Percentiles rank a stretch among this genome's conserved stretches.
phyloP scores from a whole-genome alignment of 2,888 invertebrate species.

The Hypolimnas misippus region DNA sequence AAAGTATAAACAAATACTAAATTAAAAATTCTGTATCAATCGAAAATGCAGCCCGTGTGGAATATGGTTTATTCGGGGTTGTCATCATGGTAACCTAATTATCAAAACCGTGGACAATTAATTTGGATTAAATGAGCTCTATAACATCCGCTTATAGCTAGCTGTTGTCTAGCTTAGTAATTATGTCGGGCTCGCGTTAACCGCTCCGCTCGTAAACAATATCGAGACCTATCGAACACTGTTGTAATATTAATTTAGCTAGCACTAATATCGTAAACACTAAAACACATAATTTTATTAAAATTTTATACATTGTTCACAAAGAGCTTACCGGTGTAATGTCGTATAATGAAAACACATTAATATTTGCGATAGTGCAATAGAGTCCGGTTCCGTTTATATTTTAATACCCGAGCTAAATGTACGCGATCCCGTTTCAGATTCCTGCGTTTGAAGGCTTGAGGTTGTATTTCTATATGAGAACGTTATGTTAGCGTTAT shows the following conservation, averaged over 20 bases:
- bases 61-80: not conserved
- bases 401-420: slow-evolving; percentile 14
- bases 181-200: slow-evolving; percentile 61
- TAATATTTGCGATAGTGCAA: slow-evolving; percentile 19
- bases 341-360: slow-evolving; percentile 17
- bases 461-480: slow-evolving; percentile 27
- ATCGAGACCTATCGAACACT: slow-evolving; percentile 57
- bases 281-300: slow-evolving; percentile 29
- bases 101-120: slow-evolving; percentile 32
- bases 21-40: not conserved
- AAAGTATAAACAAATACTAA: not conserved
- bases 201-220: slow-evolving; percentile 63
- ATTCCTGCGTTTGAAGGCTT: slow-evolving; percentile 27
- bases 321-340: slow-evolving; percentile 13
- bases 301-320: slow-evolving; percentile 20
- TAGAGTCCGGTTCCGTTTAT: not conserved
- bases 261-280: slow-evolving; percentile 37
- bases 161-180: slow-evolving; percentile 57
- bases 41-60: not conserved
- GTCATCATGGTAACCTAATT: slow-evolving; percentile 26
- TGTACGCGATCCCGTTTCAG: slow-evolving; percentile 17
- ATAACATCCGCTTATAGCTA: slow-evolving; percentile 37
- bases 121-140: slow-evolving; percentile 39
- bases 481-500: slow-evolving; percentile 32
- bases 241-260: slow-evolving; percentile 64